Percentiles rank a stretch among this genome's conserved stretches.
phyloP scores from a whole-genome alignment of 2,113 vertebrate species.

The Cyprinodon tularosa region DNA sequence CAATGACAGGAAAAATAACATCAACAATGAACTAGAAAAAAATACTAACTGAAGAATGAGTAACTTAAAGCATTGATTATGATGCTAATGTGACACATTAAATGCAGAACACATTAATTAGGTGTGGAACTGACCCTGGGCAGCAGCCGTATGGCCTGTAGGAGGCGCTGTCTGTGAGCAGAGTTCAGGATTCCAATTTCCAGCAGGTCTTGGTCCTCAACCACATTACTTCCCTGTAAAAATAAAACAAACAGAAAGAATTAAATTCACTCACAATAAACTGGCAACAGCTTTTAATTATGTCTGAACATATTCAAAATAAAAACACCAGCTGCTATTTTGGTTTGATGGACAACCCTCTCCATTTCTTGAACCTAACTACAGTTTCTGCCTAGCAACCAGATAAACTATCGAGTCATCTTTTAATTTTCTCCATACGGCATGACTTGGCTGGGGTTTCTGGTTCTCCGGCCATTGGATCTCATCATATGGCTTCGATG shows the following conservation, averaged over 20 bases:
- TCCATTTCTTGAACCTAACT: background rate
- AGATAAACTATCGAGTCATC: background rate
- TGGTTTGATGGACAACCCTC: background rate
- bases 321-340: background rate
- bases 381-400: background rate
- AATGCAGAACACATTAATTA: background rate
- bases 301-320: background rate
- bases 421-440: background rate
- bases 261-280: background rate
- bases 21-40: background rate
- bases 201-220: slow-evolving; percentile 97
- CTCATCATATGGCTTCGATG: too few species aligned
- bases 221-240: slow-evolving; percentile 94
- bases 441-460: too few species aligned
- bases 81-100: background rate
- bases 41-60: background rate
- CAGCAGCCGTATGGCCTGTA: slow-evolving; percentile 97
- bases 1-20: background rate
- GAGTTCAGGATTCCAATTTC: slow-evolving; percentile 99
- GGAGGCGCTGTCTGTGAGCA: slow-evolving; percentile 94
- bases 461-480: too few species aligned
- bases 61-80: background rate
- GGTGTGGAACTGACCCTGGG: slow-evolving; percentile 84
- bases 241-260: background rate
- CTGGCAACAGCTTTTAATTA: background rate